Evolutionary conservation across 2,888 invertebrate species (phyloP).

Genomic region (Mythimna pallens): DNA sequence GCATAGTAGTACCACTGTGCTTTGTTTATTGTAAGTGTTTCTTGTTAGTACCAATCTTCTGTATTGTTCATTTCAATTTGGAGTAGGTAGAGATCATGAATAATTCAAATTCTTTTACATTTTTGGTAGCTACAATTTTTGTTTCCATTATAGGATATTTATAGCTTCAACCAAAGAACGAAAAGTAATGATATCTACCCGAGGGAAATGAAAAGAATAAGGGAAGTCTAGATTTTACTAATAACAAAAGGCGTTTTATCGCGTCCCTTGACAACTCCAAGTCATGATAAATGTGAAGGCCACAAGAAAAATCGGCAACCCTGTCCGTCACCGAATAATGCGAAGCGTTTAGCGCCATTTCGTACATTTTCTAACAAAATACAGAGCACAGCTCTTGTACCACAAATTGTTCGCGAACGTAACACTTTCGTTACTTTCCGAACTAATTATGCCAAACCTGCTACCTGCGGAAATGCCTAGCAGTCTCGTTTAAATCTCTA

Average conservation of each 20-base stretch:
- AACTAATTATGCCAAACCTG: slow-evolving; percentile 65
- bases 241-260: background rate
- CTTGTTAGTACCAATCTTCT: background rate
- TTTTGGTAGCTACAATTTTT: background rate
- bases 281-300: slow-evolving; percentile 32
- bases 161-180: background rate
- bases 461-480: slow-evolving; percentile 38
- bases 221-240: background rate
- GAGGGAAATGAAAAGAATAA: slow-evolving; percentile 30
- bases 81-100: background rate
- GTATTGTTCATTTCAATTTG: slow-evolving; percentile 14
- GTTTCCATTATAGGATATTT: background rate
- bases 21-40: slow-evolving; percentile 34
- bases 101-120: background rate
- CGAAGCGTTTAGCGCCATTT: slow-evolving; percentile 66
- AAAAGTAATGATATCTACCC: slow-evolving; percentile 1
- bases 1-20: slow-evolving; percentile 24
- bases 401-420: slow-evolving; percentile 55
- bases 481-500: slow-evolving; percentile 21
- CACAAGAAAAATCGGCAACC: slow-evolving; percentile 48
- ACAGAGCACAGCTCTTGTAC: slow-evolving; percentile 45
- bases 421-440: slow-evolving; percentile 75
- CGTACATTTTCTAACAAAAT: slow-evolving; percentile 58
- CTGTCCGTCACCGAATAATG: slow-evolving; percentile 68
- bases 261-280: slow-evolving; percentile 19